Conservation (phyloP, 1,140 invertebrate species). For the Drosophila nigrodunni region DNA sequence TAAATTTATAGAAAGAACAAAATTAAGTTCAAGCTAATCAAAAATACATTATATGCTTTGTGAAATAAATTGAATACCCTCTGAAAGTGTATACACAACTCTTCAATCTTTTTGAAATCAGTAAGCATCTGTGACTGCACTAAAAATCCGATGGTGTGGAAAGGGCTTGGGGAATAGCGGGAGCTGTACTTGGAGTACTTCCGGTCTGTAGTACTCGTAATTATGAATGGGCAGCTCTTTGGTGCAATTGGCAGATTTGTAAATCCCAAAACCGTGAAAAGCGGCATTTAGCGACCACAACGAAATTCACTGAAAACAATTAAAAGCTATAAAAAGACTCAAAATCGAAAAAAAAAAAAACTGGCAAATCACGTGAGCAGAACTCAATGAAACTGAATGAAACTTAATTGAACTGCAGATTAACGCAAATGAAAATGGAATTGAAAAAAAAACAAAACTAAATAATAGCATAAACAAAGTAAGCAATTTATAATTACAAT, state of each 20-base stretch:
- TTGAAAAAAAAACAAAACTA: neutral
- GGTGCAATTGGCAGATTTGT: neutral
- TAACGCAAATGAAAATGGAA: conserved; percentile 3
- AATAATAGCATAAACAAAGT: conserved; percentile 3
- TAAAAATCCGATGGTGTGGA: neutral
- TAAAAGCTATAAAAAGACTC: neutral
- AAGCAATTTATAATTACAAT: conserved; percentile 15
- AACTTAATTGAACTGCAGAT: conserved; percentile 11
- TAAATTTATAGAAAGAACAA: too few relatives aligned
- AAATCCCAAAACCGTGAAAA: conserved; percentile 9
- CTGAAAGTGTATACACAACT: too few relatives aligned
- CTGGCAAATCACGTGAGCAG: neutral
- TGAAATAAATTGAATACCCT: too few relatives aligned
- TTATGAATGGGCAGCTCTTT: conserved; percentile 8
- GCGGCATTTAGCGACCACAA: conserved; percentile 2
- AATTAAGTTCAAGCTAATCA: too few relatives aligned
- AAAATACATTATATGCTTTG: too few relatives aligned
- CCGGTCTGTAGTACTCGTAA: conserved; percentile 3
- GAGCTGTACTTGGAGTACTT: neutral
- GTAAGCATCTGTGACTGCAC: neutral
- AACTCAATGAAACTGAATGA: conserved; percentile 20
- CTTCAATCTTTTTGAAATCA: neutral
- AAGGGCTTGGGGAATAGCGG: neutral
- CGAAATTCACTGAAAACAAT: conserved; percentile 3
- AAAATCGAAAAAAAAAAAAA: too few relatives aligned